Conservation (phyloP, 2,888 invertebrate genomes). For the Ichneumoninae sp. region DNA sequence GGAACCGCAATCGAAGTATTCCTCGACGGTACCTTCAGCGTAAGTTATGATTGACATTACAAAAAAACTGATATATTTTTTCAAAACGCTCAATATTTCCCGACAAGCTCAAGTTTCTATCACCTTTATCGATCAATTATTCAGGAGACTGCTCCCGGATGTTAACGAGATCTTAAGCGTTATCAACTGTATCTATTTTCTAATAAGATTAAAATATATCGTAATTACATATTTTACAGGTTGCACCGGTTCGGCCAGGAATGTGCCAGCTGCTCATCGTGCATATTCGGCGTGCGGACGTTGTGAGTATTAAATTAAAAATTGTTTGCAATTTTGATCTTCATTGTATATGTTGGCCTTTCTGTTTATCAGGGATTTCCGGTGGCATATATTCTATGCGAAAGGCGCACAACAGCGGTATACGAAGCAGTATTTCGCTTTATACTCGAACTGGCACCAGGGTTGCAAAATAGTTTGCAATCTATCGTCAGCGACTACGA, state of each 20-base stretch:
- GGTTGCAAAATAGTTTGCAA: neutral
- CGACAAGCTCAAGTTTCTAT: too few relatives aligned
- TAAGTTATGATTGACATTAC: neutral
- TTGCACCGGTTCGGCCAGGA: neutral
- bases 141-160: too few relatives aligned
- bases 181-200: too few relatives aligned
- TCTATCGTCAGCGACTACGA: slow-evolving; percentile 2
- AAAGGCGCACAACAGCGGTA: neutral
- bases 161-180: too few relatives aligned
- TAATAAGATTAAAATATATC: too few relatives aligned
- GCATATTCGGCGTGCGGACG: neutral
- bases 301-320: neutral
- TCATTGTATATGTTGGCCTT: neutral
- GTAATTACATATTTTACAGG: neutral
- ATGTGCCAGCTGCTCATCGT: neutral
- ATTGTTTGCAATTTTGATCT: too few relatives aligned
- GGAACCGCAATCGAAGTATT: neutral
- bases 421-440: neutral
- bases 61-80: too few relatives aligned
- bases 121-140: rapidly evolving
- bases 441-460: neutral
- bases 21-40: slow-evolving; percentile 5
- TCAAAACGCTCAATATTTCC: rapidly evolving
- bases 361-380: neutral
- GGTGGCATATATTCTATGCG: neutral